Evolutionary conservation across 2,113 vertebrate genomes (phyloP).

Genomic region (Catharus fuscescens): DNA sequence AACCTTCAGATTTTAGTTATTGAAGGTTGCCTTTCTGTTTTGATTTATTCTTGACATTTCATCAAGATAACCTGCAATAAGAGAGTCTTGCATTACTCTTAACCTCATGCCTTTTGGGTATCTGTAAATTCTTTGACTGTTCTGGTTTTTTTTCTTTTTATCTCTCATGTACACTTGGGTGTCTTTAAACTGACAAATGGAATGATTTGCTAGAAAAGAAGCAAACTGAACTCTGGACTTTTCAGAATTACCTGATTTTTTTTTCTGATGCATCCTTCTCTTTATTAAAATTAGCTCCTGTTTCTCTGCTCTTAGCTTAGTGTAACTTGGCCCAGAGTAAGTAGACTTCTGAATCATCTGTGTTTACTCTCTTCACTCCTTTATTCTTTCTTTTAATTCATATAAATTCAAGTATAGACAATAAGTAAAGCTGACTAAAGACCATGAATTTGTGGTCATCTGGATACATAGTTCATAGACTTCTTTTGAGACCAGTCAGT

Average conservation of each 20-base stretch:
- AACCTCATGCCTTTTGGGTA: neutral
- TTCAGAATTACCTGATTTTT: neutral
- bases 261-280: neutral
- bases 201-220: neutral
- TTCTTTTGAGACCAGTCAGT: neutral
- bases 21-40: neutral
- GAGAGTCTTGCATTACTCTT: neutral
- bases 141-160: fast-evolving
- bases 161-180: neutral
- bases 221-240: neutral
- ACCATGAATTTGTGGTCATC: neutral
- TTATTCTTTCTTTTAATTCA: neutral
- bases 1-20: neutral
- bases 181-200: neutral
- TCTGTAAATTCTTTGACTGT: neutral
- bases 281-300: neutral
- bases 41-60: neutral
- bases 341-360: neutral
- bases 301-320: neutral
- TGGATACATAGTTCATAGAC: neutral
- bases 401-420: neutral
- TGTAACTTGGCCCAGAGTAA: neutral
- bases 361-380: neutral
- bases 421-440: neutral
- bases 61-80: neutral